These are phyloP conservation scores for Rhopalosiphum nymphaeae DNA, from an alignment of 2,888 invertebrate species.

Conservation along the genomic window DNA sequence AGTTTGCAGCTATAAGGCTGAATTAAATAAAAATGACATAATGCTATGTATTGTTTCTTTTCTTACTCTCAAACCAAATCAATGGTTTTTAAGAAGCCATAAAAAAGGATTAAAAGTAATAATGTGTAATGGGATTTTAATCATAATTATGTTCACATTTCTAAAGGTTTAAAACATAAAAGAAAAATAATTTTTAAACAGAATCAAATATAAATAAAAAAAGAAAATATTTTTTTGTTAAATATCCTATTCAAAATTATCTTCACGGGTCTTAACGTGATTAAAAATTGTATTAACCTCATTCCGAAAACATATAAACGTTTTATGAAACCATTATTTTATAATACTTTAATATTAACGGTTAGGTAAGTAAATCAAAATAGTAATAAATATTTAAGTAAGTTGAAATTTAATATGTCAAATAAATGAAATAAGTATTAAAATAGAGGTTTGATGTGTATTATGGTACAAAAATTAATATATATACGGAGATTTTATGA, in stretches of 20 bases:
- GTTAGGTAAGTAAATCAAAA: neutral
- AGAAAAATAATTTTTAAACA: constrained; percentile 29
- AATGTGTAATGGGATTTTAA: constrained; percentile 19
- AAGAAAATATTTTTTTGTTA: neutral
- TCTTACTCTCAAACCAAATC: constrained; percentile 10
- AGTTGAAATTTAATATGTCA: neutral
- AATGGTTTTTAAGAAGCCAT: constrained; percentile 31
- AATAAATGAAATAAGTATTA: neutral
- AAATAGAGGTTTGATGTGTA: neutral
- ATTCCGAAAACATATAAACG: neutral
- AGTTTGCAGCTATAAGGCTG: neutral
- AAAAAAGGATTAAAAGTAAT: constrained; percentile 27
- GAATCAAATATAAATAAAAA: neutral
- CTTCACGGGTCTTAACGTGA: neutral
- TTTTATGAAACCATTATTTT: neutral
- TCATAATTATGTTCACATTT: constrained; percentile 12
- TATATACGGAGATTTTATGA: neutral
- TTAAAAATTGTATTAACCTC: neutral
- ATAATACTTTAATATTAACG: neutral
- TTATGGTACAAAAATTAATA: neutral
- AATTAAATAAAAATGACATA: neutral
- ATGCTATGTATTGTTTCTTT: neutral
- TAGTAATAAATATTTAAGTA: neutral
- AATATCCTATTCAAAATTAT: neutral
- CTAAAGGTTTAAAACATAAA: constrained; percentile 10